phyloP scores from a whole-genome alignment of 2,888 invertebrate species.

The Drosophila flavopinicola region DNA sequence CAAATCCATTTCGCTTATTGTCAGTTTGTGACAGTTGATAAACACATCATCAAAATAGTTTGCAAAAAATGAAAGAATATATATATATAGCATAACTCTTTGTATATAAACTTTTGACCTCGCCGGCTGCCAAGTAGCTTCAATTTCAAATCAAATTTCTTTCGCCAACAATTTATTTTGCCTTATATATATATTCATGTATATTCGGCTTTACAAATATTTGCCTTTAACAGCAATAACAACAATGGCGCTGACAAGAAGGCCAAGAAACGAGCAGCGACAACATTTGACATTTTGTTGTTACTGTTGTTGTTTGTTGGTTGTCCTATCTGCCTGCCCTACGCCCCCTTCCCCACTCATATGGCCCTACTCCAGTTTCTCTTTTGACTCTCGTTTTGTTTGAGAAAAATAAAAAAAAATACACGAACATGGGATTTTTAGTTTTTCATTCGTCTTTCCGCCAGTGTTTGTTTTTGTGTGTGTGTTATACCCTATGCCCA shows the following conservation, averaged over 20 bases:
- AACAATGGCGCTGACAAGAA: slow-evolving; percentile 33
- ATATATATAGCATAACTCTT: background rate
- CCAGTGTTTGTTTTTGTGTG: slow-evolving; percentile 25
- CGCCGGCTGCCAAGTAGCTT: slow-evolving; percentile 28
- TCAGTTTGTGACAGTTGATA: slow-evolving; percentile 59
- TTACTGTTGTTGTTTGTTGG: slow-evolving; percentile 12
- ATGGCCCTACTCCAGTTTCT: too few relatives aligned
- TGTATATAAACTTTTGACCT: slow-evolving; percentile 11
- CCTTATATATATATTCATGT: slow-evolving; percentile 14
- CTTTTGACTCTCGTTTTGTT: slow-evolving; percentile 20
- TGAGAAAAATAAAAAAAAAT: slow-evolving; percentile 49
- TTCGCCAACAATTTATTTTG: slow-evolving; percentile 42
- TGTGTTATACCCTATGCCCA: slow-evolving; percentile 14
- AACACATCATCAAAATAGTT: slow-evolving; percentile 58
- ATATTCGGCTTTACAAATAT: slow-evolving; percentile 53
- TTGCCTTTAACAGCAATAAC: slow-evolving; percentile 41
- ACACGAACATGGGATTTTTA: slow-evolving; percentile 54
- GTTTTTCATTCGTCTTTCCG: slow-evolving; percentile 37
- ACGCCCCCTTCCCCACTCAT: background rate
- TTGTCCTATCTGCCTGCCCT: background rate
- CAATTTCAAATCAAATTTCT: slow-evolving; percentile 65
- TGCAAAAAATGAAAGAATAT: slow-evolving; percentile 5
- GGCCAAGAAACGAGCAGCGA: slow-evolving; percentile 43
- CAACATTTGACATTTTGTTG: slow-evolving; percentile 51
- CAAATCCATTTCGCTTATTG: slow-evolving; percentile 63